Percentiles rank a stretch among this genome's conserved stretches.
These are phyloP conservation scores for Lacerta bilineata DNA, from an alignment of 2,797 vertebrate species.

Conservation along the genomic window DNA sequence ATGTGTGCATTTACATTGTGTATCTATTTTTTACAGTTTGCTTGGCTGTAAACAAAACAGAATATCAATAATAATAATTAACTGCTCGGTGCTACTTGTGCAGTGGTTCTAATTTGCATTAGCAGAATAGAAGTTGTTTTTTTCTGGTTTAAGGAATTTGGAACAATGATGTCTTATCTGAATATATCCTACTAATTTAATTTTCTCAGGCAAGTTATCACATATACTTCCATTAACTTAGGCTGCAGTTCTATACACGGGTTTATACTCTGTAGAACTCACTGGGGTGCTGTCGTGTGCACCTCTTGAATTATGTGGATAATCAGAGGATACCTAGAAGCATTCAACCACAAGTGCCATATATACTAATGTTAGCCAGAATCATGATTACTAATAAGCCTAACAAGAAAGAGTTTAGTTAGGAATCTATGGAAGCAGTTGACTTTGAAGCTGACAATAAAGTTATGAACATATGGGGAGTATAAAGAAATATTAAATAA, in stretches of 20 bases:
- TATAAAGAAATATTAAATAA: too few relatives aligned
- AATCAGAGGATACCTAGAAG: too few relatives aligned
- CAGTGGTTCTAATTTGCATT: not conserved
- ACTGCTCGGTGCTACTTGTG: not conserved
- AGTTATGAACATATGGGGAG: too few relatives aligned
- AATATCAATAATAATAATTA: not conserved
- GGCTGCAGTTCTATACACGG: not conserved
- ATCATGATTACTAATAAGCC: too few relatives aligned
- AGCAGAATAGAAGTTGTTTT: too few relatives aligned
- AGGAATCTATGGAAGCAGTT: too few relatives aligned
- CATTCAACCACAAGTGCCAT: too few relatives aligned
- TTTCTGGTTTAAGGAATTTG: not conserved
- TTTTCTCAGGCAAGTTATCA: not conserved
- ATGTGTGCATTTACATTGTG: constrained; percentile 52
- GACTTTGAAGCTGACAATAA: too few relatives aligned
- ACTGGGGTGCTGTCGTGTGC: too few relatives aligned
- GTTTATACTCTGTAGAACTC: not conserved
- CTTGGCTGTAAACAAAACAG: not conserved
- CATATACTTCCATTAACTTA: not conserved
- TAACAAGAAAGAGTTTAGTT: too few relatives aligned
- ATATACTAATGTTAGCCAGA: too few relatives aligned
- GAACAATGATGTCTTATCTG: not conserved
- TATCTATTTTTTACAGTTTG: constrained; percentile 21
- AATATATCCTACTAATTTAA: not conserved
- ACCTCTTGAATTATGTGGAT: too few relatives aligned